These are phyloP conservation scores for Conomelus anceps DNA, from an alignment of 2,888 invertebrate genomes.

Conservation along the genomic window DNA sequence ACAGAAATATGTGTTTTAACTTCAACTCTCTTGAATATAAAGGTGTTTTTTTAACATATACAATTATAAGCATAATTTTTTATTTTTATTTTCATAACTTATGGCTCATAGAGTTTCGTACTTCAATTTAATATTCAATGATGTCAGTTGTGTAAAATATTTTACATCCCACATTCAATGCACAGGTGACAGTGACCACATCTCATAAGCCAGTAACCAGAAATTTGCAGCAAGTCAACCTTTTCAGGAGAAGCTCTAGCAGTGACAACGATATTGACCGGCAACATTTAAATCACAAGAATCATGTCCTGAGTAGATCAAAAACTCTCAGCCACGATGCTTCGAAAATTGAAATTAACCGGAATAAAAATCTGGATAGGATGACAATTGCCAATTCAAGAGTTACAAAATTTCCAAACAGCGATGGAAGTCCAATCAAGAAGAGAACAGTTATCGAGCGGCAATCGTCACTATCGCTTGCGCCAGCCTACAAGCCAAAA, in stretches of 20 bases:
- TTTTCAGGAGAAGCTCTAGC: not conserved
- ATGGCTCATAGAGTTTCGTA: no score
- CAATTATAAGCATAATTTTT: no score
- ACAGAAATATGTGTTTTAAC: no score
- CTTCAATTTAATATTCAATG: no score
- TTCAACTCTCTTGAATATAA: no score
- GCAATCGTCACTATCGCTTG: not conserved
- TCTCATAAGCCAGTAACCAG: not conserved
- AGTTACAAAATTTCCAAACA: not conserved
- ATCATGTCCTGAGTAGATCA: not conserved
- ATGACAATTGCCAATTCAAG: not conserved
- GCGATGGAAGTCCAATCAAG: not conserved
- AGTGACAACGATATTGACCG: not conserved
- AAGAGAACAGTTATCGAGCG: not conserved
- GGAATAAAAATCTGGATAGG: not conserved
- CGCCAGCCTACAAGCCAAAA: constrained; percentile 16
- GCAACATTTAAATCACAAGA: not conserved
- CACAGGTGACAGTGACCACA: not conserved
- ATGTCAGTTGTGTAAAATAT: no score
- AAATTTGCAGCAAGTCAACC: not conserved
- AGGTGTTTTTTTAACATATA: no score
- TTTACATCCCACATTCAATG: not conserved
- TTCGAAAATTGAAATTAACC: not conserved
- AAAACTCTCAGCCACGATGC: not conserved
- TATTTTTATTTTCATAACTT: no score